A percentile compares a stretch with the other conserved stretches of the same genome.
Conservation (phyloP, 2,797 vertebrate genomes). For the Merluccius polli region DNA sequence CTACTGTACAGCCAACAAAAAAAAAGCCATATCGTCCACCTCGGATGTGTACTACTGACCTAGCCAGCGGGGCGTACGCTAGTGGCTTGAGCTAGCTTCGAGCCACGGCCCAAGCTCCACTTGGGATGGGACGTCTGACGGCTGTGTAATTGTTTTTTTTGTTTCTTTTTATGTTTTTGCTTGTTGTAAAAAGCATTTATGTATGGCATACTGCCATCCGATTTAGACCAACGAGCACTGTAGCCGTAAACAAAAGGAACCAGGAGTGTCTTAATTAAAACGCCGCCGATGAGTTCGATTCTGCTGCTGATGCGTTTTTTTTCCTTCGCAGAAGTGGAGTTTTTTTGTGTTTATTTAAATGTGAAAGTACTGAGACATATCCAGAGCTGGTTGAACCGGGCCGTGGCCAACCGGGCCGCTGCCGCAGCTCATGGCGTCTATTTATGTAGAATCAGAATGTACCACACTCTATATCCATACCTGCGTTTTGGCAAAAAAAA, state of each 20-base stretch:
- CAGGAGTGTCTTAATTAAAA: constrained; percentile 30
- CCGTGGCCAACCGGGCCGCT: constrained; percentile 25
- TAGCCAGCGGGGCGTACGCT: constrained; percentile 12
- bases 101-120: constrained; percentile 25
- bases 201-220: constrained; percentile 25
- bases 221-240: constrained; percentile 49
- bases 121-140: neutral
- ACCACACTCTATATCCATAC: constrained; percentile 30
- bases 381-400: constrained; percentile 66
- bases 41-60: constrained; percentile 33
- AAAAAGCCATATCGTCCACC: constrained; percentile 47
- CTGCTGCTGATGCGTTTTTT: constrained; percentile 50
- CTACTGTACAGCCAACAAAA: constrained; percentile 20
- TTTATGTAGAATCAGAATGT: constrained; percentile 38
- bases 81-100: constrained; percentile 17
- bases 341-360: constrained; percentile 55
- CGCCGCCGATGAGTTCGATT: constrained; percentile 37
- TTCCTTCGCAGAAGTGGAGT: constrained; percentile 36
- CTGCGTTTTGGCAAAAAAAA: constrained; percentile 42
- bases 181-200: constrained; percentile 42
- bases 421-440: constrained; percentile 35
- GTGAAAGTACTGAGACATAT: constrained; percentile 54
- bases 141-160: constrained; percentile 15
- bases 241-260: constrained; percentile 36
- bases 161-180: constrained; percentile 28